Conservation (phyloP, 1,140 invertebrate species). For the Papilio polyxenes region DNA sequence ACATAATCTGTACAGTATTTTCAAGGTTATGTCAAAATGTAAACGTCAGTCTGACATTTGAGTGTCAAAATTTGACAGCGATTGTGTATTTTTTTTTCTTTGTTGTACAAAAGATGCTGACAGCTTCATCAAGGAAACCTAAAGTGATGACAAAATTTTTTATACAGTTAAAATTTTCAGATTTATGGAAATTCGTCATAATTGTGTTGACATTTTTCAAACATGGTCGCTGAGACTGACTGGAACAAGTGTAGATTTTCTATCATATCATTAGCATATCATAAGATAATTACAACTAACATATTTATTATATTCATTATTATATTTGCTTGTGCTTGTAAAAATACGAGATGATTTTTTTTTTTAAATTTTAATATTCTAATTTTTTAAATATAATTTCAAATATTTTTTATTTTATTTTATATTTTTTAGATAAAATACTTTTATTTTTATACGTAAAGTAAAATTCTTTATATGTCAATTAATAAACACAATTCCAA, state of each 20-base stretch:
- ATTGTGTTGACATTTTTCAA: conserved; percentile 47
- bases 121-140: too few relatives aligned
- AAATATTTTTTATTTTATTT: neutral
- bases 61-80: conserved; percentile 5
- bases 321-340: conserved; percentile 32
- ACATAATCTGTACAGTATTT: neutral
- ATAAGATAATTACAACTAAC: conserved; percentile 57
- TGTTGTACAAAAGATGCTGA: too few relatives aligned
- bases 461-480: neutral
- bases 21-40: neutral
- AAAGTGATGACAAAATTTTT: too few relatives aligned
- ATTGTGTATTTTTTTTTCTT: neutral
- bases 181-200: neutral
- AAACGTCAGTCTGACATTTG: neutral
- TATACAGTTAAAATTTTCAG: too few relatives aligned
- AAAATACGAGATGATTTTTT: neutral
- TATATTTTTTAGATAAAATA: neutral
- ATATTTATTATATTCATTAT: conserved; percentile 38
- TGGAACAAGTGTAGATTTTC: conserved; percentile 74
- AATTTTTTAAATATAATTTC: neutral
- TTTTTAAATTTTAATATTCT: neutral
- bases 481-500: neutral
- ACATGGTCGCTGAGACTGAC: conserved; percentile 57
- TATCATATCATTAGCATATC: conserved; percentile 79
- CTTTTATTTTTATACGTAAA: neutral